Evolutionary conservation across 2,797 vertebrate species (phyloP), one percentile per base, ranked within the genome.

Genomic region (Xerus rutilus): DNA sequence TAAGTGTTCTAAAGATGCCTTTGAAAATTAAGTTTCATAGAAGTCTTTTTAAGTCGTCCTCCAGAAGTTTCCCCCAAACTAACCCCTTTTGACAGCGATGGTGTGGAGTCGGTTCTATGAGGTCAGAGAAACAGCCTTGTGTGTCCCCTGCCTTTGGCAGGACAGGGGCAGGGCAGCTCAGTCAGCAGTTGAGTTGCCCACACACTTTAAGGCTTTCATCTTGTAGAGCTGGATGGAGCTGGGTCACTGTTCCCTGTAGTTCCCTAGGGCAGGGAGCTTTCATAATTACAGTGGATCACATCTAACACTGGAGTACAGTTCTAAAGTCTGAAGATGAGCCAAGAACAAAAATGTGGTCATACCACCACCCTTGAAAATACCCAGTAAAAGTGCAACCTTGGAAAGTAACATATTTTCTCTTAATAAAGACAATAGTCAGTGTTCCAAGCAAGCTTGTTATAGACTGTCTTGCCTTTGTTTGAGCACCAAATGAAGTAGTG

Each of bases 21-120:
- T 62, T 74, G 54, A 79, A 89, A 89, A 79, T 79, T 79, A 83
- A 47, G n/a, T 77, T 87, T 9, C 28, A 15, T 59, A 39, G 32
- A 57, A 45, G 49, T 82, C 77, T 14, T 62, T 91, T 94, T 43
- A 72, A 45, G 52, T 65, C 89, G 86, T 84, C 69, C 43, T 77
- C 20, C 13, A 32, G 21, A 54, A 54, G 25, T 39, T 54, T 14
- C 12, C 2, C 47, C 43, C 1, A 7, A 93, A 18, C 4, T 21
- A 25, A 57, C 4, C 43, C 70, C 45, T 85, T 93, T 83, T 39
- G 64, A 5, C 6, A 30, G 28, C 28, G 17, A 13, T 0, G 2
- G 20, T n/a, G 1, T 62, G 28, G 13, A 13, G 0, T 21, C 45
- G 12, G 3, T 77, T 43, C 28, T 6, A 72, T 52, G 47, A 76